These are phyloP conservation scores for Microctenopoma lineatum DNA, from an alignment of 2,797 vertebrate species.

Conservation along the genomic window DNA sequence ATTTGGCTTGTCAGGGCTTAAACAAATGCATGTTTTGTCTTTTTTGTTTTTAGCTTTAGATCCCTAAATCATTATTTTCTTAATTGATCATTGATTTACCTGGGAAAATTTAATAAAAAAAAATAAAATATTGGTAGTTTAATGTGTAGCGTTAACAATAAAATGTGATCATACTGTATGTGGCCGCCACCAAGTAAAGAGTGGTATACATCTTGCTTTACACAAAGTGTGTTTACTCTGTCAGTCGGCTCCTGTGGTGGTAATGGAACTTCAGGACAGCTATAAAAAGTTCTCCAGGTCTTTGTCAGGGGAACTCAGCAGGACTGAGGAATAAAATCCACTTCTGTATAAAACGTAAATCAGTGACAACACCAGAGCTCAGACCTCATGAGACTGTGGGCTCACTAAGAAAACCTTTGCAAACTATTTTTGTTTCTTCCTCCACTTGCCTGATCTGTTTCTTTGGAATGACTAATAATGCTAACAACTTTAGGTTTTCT, in stretches of 20 bases:
- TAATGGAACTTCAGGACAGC: conserved; percentile 43
- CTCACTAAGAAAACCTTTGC: conserved; percentile 32
- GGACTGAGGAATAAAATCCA: conserved; percentile 34
- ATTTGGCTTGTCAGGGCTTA: not conserved
- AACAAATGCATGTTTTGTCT: not conserved
- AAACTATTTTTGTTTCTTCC: conserved; percentile 37
- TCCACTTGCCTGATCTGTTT: conserved; percentile 29
- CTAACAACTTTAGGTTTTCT: conserved; percentile 45
- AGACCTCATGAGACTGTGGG: conserved; percentile 18
- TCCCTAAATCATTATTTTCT: not conserved
- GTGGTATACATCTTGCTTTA: conserved; percentile 14
- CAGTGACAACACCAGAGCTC: not conserved
- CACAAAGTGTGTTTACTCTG: conserved; percentile 44
- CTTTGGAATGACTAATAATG: conserved; percentile 38
- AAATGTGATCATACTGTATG: not conserved
- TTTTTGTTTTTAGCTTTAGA: not conserved
- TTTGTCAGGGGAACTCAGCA: conserved; percentile 53
- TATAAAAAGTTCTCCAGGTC: conserved; percentile 40
- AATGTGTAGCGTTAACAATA: conserved; percentile 5
- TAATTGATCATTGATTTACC: not conserved
- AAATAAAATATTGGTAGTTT: not conserved
- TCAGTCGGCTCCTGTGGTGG: conserved; percentile 28
- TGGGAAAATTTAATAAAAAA: not conserved
- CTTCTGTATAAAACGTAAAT: conserved; percentile 19
- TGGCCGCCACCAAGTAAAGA: not conserved